Conservation (phyloP, 2,113 vertebrate genomes). For the Syngnathus floridae region DNA sequence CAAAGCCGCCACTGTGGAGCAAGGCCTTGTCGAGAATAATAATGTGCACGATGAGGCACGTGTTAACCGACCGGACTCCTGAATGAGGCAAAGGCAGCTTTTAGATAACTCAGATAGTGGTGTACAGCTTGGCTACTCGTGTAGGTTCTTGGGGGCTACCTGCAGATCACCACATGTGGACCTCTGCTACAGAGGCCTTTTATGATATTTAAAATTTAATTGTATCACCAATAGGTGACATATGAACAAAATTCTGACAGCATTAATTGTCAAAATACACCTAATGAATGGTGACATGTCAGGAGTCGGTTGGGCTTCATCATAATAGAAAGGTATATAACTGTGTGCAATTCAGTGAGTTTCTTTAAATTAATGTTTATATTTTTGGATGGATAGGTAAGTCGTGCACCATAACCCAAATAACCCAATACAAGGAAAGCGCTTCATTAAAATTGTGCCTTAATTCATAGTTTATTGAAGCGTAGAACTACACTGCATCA, state of each 20-base stretch:
- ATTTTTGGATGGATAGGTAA: too few species aligned
- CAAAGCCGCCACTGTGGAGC: slow-evolving; percentile 88
- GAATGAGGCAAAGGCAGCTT: too few species aligned
- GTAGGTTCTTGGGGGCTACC: too few species aligned
- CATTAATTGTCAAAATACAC: neutral
- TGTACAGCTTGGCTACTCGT: too few species aligned
- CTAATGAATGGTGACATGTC: neutral
- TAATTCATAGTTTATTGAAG: neutral
- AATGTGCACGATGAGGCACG: slow-evolving; percentile 75
- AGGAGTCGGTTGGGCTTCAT: neutral
- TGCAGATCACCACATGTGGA: neutral
- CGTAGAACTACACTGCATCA: neutral
- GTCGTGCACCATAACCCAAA: neutral
- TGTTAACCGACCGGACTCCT: slow-evolving; percentile 87
- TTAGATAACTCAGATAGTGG: too few species aligned
- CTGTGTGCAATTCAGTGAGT: neutral
- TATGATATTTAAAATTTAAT: neutral
- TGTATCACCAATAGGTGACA: neutral
- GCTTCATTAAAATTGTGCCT: neutral
- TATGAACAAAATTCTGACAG: neutral
- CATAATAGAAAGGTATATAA: neutral
- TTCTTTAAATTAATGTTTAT: too few species aligned
- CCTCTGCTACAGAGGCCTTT: neutral
- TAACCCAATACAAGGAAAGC: neutral
- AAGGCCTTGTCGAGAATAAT: slow-evolving; percentile 75